Evolutionary conservation across 2,797 vertebrate genomes (phyloP).

Genomic region (Sebastes dallii): DNA sequence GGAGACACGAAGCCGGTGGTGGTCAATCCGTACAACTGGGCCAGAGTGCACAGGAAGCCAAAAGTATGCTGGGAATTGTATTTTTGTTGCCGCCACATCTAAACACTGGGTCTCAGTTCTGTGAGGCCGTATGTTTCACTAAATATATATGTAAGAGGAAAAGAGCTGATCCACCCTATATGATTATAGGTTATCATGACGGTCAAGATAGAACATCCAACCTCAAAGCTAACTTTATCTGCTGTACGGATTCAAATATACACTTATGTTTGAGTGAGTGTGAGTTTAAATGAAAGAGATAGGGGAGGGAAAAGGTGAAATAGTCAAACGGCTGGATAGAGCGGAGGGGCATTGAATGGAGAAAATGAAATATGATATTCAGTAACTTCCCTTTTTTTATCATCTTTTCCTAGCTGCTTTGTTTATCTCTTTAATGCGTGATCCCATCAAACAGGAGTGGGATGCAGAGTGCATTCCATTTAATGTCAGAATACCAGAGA

Average conservation of each 20-base stretch:
- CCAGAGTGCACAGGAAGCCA: constrained; percentile 66
- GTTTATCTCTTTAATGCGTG: constrained; percentile 18
- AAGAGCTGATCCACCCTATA: constrained; percentile 75
- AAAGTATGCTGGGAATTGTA: constrained; percentile 72
- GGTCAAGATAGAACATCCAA: constrained; percentile 40
- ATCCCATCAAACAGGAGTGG: constrained; percentile 12
- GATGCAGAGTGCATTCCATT: constrained; percentile 50
- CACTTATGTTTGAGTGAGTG: neutral
- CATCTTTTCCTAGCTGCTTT: neutral
- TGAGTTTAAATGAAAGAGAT: neutral
- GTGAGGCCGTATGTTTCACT: constrained; percentile 71
- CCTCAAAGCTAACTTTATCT: constrained; percentile 52
- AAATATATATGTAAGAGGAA: constrained; percentile 75
- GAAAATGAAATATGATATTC: neutral
- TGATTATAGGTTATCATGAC: constrained; percentile 76
- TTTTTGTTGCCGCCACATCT: constrained; percentile 67
- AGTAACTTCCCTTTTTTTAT: neutral
- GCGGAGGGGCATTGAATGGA: neutral
- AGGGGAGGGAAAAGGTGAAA: neutral
- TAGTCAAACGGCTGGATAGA: neutral
- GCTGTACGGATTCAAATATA: constrained; percentile 3
- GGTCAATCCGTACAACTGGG: constrained; percentile 26
- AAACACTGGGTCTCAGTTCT: constrained; percentile 62
- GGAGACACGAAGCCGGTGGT: neutral
- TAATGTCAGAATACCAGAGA: constrained; percentile 23